Percentiles rank a stretch among this genome's conserved stretches.
Evolutionary conservation across 2,797 vertebrate genomes (phyloP).

Genomic region (Benthosema pterotum): DNA sequence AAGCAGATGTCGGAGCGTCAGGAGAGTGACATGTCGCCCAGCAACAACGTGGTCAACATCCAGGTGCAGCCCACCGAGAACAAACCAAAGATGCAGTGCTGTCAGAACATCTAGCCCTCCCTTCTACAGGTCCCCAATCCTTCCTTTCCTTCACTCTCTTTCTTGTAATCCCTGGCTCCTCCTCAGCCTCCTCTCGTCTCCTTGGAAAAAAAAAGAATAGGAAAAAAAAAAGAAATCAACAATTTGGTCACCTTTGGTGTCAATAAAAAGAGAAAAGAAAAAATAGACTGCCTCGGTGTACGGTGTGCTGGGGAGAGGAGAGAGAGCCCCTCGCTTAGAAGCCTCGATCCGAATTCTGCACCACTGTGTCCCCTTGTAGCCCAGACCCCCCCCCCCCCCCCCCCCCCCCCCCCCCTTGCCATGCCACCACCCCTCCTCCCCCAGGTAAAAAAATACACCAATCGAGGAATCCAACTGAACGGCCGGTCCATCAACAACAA

Average conservation of each 20-base stretch:
- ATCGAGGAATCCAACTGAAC: not conserved
- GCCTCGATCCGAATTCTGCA: constrained; percentile 45
- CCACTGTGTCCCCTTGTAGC: constrained; percentile 6
- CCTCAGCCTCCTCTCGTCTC: not conserved
- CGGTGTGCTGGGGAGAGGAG: constrained; percentile 42
- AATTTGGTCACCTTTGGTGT: too few species aligned
- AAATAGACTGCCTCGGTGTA: constrained; percentile 73
- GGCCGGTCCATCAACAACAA: too few species aligned
- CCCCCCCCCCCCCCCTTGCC: constrained; percentile 10
- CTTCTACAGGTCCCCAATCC: constrained; percentile 46
- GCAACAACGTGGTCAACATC: constrained; percentile 99
- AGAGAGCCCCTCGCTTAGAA: constrained; percentile 25
- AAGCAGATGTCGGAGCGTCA: constrained; percentile 99
- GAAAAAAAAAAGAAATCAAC: too few species aligned
- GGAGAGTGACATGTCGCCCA: constrained; percentile 97
- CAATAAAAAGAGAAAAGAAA: constrained; percentile 11
- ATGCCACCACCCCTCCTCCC: not conserved
- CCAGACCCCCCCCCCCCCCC: constrained; percentile 19
- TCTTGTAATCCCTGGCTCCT: constrained; percentile 22
- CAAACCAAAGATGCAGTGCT: constrained; percentile 99
- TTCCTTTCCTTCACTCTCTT: not conserved
- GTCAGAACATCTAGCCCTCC: constrained; percentile 93
- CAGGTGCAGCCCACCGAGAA: constrained; percentile 98
- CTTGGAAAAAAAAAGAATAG: too few species aligned
- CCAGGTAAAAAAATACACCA: not conserved